A percentile compares a stretch with the other conserved stretches of the same genome.
Evolutionary conservation across 2,888 invertebrate species (phyloP).

Genomic region (Fabriciana adippe): DNA sequence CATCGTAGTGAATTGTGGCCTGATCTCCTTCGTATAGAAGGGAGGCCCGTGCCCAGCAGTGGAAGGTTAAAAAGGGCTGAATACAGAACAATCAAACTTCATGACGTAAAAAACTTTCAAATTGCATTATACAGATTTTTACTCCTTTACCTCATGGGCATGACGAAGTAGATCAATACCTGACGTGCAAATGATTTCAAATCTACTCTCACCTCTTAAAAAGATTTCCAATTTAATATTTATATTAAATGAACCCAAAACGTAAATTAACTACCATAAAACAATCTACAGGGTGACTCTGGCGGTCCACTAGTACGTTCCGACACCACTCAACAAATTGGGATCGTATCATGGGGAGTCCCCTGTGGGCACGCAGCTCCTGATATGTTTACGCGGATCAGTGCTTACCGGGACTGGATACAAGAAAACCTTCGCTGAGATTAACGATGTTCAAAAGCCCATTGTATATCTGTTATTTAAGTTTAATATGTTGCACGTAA

Average conservation of each 20-base stretch:
- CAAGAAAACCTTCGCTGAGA: background rate
- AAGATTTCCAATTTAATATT: background rate
- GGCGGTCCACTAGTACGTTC: constrained; percentile 53
- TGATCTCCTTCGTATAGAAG: too few species aligned
- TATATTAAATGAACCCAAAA: background rate
- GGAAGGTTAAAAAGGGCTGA: too few species aligned
- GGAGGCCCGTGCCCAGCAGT: too few species aligned
- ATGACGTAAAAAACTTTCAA: too few species aligned
- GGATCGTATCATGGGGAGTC: constrained; percentile 62
- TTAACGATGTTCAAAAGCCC: background rate
- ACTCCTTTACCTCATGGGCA: too few species aligned
- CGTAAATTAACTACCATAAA: background rate
- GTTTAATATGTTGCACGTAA: background rate
- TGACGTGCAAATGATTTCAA: too few species aligned
- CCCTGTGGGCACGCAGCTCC: constrained; percentile 58
- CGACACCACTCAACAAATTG: constrained; percentile 45
- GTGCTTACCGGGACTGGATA: constrained; percentile 46
- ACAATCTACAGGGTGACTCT: constrained; percentile 54
- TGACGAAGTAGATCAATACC: too few species aligned
- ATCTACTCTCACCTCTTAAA: too few species aligned
- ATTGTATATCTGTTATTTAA: background rate
- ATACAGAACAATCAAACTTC: too few species aligned
- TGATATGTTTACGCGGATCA: constrained; percentile 53
- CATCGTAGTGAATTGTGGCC: too few species aligned
- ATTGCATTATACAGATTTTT: too few species aligned